Evolutionary conservation across 53 echinoderm and acorn worm species (phyloP), one percentile per base, ranked within the genome.

Genomic region (Stichopus horrens): DNA sequence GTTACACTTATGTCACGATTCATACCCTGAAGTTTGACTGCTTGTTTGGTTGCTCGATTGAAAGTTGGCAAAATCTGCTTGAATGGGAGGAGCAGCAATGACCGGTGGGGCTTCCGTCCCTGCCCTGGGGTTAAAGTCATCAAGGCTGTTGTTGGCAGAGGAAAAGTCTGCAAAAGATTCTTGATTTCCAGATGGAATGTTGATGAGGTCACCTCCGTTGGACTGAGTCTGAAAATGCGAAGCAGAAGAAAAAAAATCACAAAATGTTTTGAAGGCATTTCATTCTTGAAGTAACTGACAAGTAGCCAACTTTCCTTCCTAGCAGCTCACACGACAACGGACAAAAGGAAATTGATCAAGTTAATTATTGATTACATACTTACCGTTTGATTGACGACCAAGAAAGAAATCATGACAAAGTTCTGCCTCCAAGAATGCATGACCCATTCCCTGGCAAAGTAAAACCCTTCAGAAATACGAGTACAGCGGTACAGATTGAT

Each of bases 61-160:
- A 75, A 87, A 92, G 65, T 92, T 93, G 71, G 93, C 92, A 89
- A 95, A 93, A 55, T 93, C 91, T 56, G 90, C 77, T 74, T 76
- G 73, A 56, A 88, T 58, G 52, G 88, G 83, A 22, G 88, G 53
- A 53, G 66, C 81, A 22, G 10, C 60, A 10, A 57, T 79, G 8
- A 53, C 58, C 7, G 86, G 57, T 53, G 90, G 80, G 7, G 60
- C 19, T 16, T 73, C 74, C 7, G 96, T 85, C 37, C 86, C 93
- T 13, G 92, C 97, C 58, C 97, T 93, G 5, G 97, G 97, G 73
- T 97, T 95, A 89, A 97, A 97, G 84, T 97, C 97, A 63, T 90
- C 90, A 79, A 97, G 88, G 85, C 95, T 95, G 56, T 97, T 93
- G 53, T 93, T 95, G 19, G 96, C 95, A 9, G 98, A 97, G 5